Base-by-base conservation (phyloP, 2,888 invertebrate species). In the Galeruca laticollis region DNA sequence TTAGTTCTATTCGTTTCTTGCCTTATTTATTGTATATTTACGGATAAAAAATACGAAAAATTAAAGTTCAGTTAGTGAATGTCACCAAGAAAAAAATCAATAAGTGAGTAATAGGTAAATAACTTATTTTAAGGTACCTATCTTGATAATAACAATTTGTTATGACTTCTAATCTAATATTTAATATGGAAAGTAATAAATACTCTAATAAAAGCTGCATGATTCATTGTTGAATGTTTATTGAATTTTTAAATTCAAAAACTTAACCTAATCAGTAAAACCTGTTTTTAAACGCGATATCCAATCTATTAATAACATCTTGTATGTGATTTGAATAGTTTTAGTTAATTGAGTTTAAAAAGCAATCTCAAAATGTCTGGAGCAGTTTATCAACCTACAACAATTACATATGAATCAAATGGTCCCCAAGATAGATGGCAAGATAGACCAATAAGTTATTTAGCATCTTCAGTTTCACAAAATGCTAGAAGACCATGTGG, bases 311-410 rank as follows among this genome's bases (percentile, higher is more conserved):
- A 40, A 15, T 10, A 43, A 2, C 8, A 9, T 37, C 0, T 11
- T 6, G 13, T 18, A n/a, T 35, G 35, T 8, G 15, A 57, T 20
- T 65, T 54, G 13, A 35, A 47, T 49, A 60, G 13, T 64, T 52
- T 26, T 18, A 57, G 37, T 35, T 4, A 40, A 5, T 61, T 11
- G 11, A 9, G 56, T 10, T 33, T 59, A 59, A 43, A 43, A 18
- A 15, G 15, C 4, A 15, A 20, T 3, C 43, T 1, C 66, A 75
- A 71, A 56, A 90, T 80, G 80, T 80, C 80, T 26, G 80, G 91
- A 82, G 92, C 92, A 71, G 93, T 93, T 59, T 93, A 93, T 86
- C 93, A 93, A 84, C 93, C 93, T 15, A 93, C 93, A 72, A 93
- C 93, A 76, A 92, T 92, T 75, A 92, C 92, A 66, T 93, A 92